Evolutionary conservation across 2,113 vertebrate species (phyloP).

Genomic region (Phyllostomus hastatus): DNA sequence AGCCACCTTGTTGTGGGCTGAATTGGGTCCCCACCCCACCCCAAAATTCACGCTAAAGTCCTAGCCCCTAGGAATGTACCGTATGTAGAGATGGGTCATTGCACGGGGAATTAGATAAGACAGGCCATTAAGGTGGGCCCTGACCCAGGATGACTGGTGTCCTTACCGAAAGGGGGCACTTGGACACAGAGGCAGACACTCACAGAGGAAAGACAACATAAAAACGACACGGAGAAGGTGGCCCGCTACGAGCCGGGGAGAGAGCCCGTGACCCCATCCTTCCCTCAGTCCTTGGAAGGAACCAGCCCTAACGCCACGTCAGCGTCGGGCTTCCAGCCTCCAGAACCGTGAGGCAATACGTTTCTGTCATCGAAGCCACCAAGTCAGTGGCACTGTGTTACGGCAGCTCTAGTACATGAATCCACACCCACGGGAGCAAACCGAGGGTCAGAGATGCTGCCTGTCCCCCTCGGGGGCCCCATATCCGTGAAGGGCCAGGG

Average conservation of each 20-base stretch:
- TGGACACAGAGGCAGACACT: not conserved
- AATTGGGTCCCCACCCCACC: not conserved
- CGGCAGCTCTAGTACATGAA: not conserved
- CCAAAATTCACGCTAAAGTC: not conserved
- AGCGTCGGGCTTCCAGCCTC: no score
- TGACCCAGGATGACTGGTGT: not conserved
- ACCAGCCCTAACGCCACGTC: not conserved
- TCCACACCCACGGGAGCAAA: fast-evolving
- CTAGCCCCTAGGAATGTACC: not conserved
- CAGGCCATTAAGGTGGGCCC: not conserved
- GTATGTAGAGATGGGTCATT: not conserved
- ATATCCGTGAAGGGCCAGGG: fast-evolving
- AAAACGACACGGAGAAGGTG: not conserved
- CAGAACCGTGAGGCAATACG: not conserved
- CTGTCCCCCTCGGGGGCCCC: not conserved
- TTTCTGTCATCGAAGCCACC: not conserved
- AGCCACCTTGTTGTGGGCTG: not conserved
- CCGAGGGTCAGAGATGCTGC: not conserved
- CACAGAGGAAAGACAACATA: not conserved
- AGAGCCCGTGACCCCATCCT: no score
- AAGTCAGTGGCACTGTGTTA: fast-evolving
- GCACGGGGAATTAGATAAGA: not conserved
- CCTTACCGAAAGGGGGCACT: not conserved
- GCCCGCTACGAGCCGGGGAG: fast-evolving
- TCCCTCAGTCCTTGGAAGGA: not conserved